phyloP scores from a whole-genome alignment of 2,888 invertebrate genomes.

The Steinernema hermaphroditum region DNA sequence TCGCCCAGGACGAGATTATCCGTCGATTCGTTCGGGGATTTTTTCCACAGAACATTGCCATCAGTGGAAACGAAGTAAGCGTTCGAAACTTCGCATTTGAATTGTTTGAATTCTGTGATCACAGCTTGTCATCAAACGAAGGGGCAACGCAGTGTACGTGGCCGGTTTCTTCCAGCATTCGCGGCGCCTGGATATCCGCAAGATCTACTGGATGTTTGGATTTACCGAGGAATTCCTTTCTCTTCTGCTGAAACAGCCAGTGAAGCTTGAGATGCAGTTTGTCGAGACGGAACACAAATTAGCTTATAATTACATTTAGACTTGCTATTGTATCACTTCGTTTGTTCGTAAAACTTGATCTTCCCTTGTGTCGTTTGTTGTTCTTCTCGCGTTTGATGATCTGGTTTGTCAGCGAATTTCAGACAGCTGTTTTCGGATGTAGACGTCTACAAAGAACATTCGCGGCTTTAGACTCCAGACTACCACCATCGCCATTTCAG shows the following conservation, averaged over 20 bases:
- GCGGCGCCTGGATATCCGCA: conserved; percentile 52
- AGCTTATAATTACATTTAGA: conserved; percentile 87
- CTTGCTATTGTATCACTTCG: conserved; percentile 29
- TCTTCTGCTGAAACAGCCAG: conserved; percentile 88
- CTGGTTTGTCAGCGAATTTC: too few relatives aligned
- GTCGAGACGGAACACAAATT: conserved; percentile 78
- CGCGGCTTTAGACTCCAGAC: too few relatives aligned
- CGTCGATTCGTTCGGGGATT: conserved; percentile 83
- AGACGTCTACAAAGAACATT: too few relatives aligned
- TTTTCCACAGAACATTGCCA: conserved; percentile 57
- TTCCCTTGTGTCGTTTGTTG: too few relatives aligned
- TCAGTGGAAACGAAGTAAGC: conserved; percentile 58
- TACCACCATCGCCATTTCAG: too few relatives aligned
- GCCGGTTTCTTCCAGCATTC: conserved; percentile 75
- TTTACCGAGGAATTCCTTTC: conserved; percentile 90
- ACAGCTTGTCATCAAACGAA: conserved; percentile 82
- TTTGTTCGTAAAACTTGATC: too few relatives aligned
- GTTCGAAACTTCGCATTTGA: too few relatives aligned
- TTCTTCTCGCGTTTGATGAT: too few relatives aligned
- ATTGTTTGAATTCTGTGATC: too few relatives aligned
- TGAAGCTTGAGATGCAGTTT: conserved; percentile 89
- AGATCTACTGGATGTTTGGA: conserved; percentile 91
- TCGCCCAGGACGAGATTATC: conserved; percentile 89
- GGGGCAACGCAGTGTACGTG: conserved; percentile 87
- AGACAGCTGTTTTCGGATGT: too few relatives aligned